Evolutionary conservation across 2,888 invertebrate genomes (phyloP), one percentile per base, ranked within the genome.

Genomic region (Synergus gifuensis): DNA sequence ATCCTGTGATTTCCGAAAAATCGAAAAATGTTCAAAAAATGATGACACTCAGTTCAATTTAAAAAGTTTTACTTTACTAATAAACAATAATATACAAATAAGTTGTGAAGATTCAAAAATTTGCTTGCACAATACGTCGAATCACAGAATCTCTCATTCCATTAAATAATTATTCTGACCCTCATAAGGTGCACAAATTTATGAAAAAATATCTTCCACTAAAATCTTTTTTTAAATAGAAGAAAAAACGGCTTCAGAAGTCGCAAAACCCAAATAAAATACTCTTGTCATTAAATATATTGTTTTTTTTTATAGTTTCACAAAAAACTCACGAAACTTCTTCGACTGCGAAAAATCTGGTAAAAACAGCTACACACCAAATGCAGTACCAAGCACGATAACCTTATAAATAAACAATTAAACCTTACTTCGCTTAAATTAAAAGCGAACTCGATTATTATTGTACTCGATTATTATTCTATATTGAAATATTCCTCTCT

Each of bases 41-140:
- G 4, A 54, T 49, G 4, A 54, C 11, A 36, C 49, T 28, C 11
- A 42, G n/a, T 7, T 36, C 49, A 36, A 16, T 49, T 73, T 54
- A 73, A 73, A 73, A 73, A 40, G 28, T 14, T 54, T 54, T 73
- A 49, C 36, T 49, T 73, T 36, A 54, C 73, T 73, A 54, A 73
- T 73, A 73, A 54, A 40, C 36, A 73, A 73, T 73, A 36, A 73
- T n/a, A 36, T 73, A 73, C 54, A 73, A 73, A 73, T 54, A 49
- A 54, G n/a, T 54, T n/a, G 28, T 69, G 7, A 69, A 36, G n/a
- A 73, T 54, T 46, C 7, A 28, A 73, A 54, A 73, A 36, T 54
- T 36, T 73, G 36, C 54, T 54, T 40, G 69, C 16, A 28, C 46
- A 49, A 36, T 22, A 49, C 16, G 49, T n/a, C 36, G 36, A 73